Base-by-base conservation (phyloP, 2,797 vertebrate genomes). In the Trematomus bernacchii region DNA sequence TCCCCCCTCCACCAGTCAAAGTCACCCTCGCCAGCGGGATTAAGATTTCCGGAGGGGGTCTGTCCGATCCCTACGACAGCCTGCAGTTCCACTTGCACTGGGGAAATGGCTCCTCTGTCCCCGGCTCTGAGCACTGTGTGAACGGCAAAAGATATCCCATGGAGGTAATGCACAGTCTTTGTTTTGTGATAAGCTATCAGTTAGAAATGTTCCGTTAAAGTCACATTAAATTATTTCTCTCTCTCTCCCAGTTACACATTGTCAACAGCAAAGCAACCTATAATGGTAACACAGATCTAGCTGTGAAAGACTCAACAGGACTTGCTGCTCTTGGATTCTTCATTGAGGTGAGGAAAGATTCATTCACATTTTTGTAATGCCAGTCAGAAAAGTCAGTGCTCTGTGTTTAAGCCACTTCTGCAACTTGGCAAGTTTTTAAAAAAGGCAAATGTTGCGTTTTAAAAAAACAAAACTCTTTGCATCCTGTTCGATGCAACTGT, bases 81-180 rank as follows among this genome's bases (percentile, higher is more conserved):
- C 68, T 81, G 0, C 90, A 95, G 75, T 91, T 94, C 57, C 95
- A 96, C 75, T 62, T 96, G 33, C 95, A 96, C 83, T 96, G 95
- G 94, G 96, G 95, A 0, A 93, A 93, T 0, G 78, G 89, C 1
- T 9, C 52, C 1, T 2, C 63, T 0, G 1, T 18, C 0, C 82
- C 77, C 0, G 96, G 96, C 3, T 95, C 96, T 0, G 95, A 96
- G 43, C 96, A 96, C 54, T 77, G 89, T 0, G 80, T 96, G 37
- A 7, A 95, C 33, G 91, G 92, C 15, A 85, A 75, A 18, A 88
- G 62, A 0, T 93, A 80, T 42, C 64, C 93, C 16, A 95, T 96
- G 94, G 96, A 96, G 95, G 96, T 96, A 87, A 2, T 15, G 7
- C 14, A 10, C 9, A 19, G 0, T 19, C 48, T 48, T 61, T 40